Conservation (phyloP, 1,140 invertebrate genomes). For the Colletes gigas region DNA sequence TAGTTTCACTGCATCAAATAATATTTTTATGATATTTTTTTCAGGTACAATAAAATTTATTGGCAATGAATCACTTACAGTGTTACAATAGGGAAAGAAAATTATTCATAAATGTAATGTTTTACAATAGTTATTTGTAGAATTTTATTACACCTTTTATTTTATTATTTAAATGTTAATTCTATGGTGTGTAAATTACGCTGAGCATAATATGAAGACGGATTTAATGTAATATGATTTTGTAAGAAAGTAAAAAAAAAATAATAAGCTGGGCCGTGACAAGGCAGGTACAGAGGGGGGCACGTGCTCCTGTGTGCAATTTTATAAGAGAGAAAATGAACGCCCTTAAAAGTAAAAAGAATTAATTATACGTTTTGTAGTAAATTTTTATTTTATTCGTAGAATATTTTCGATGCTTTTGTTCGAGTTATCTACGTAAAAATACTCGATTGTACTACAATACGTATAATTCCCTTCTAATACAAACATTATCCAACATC, state of each 20-base stretch:
- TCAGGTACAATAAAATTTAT: constrained; percentile 25
- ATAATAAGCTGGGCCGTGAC: too few species aligned
- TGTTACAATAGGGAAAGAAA: constrained; percentile 12
- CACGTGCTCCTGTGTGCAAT: too few species aligned
- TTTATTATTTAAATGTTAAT: constrained; percentile 68
- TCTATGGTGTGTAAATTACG: constrained; percentile 65
- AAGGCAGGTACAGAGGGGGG: too few species aligned
- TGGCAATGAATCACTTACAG: constrained; percentile 4
- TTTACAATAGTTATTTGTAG: constrained; percentile 46
- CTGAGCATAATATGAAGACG: constrained; percentile 65
- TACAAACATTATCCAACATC: too few species aligned
- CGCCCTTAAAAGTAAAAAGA: too few species aligned
- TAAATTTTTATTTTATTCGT: too few species aligned
- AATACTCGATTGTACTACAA: too few species aligned
- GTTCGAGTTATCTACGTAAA: too few species aligned
- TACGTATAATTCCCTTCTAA: too few species aligned
- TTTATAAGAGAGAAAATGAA: too few species aligned
- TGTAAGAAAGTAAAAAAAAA: constrained; percentile 22
- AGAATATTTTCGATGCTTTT: too few species aligned
- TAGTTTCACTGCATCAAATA: not conserved
- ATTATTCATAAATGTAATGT: constrained; percentile 26
- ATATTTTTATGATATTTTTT: not conserved
- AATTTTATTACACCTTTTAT: constrained; percentile 56
- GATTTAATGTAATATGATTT: constrained; percentile 50
- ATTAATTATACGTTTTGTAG: too few species aligned